Evolutionary conservation across 2,797 vertebrate genomes (phyloP).

Genomic region (Tangara arthus): DNA sequence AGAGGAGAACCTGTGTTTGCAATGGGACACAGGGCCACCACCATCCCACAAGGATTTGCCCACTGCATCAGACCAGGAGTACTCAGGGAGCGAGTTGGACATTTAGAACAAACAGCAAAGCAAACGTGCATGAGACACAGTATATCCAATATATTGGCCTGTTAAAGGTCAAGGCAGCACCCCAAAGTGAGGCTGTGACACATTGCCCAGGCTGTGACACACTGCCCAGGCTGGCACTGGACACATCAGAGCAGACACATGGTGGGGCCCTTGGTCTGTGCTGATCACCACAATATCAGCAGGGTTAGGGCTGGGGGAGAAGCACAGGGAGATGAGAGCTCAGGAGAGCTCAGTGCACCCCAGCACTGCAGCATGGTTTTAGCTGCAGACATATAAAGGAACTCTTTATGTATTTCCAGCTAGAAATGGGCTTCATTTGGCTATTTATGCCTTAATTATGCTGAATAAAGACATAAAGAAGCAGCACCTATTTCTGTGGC

Average conservation of each 20-base stretch:
- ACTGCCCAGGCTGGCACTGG: not conserved
- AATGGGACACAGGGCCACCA: not conserved
- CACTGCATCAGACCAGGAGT: accelerated
- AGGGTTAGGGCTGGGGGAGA: not conserved
- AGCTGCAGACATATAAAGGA: not conserved
- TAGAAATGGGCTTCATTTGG: not conserved
- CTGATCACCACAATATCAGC: not conserved
- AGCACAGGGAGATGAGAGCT: accelerated
- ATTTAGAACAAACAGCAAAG: not conserved
- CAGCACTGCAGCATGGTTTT: not conserved
- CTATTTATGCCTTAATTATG: not conserved
- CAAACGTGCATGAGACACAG: accelerated
- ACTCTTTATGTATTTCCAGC: not conserved
- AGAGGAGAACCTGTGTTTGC: not conserved
- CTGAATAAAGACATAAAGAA: not conserved
- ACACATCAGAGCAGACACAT: not conserved
- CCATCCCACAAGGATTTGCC: not conserved
- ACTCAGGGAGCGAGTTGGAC: accelerated
- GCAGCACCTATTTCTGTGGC: not conserved
- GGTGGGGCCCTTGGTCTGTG: constrained; percentile 21
- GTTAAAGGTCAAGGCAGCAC: not conserved
- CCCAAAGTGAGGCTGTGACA: not conserved
- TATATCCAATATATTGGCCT: accelerated
- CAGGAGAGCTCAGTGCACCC: accelerated
- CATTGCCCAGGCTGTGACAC: not conserved